Conservation (phyloP, 2,888 invertebrate species). For the Tubulanus polymorphus region DNA sequence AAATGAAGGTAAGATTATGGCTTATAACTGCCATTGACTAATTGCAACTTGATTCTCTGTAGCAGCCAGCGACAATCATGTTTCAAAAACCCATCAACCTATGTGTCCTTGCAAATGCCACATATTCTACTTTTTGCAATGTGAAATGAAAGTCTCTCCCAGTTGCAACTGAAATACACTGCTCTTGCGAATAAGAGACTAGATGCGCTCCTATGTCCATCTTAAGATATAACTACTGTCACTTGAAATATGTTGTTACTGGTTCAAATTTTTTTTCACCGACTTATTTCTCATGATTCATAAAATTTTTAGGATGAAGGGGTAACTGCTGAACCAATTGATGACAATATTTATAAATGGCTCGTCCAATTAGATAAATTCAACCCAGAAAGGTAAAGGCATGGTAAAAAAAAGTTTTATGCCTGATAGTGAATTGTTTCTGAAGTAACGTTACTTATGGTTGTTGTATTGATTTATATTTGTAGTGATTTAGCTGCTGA, state of each 20-base stretch:
- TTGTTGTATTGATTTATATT: constrained; percentile 5
- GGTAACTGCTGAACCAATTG: constrained; percentile 46
- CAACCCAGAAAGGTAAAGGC: constrained; percentile 26
- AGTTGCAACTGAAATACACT: too few species aligned
- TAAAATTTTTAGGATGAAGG: constrained; percentile 27
- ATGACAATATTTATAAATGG: constrained; percentile 51
- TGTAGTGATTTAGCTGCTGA: constrained; percentile 38
- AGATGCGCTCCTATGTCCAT: too few species aligned
- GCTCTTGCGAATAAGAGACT: too few species aligned
- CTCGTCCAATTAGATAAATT: constrained; percentile 43
- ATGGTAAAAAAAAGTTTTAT: not conserved
- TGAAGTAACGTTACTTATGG: not conserved
- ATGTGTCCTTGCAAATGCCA: not conserved
- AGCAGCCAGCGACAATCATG: too few species aligned
- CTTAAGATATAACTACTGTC: too few species aligned
- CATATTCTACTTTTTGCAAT: not conserved
- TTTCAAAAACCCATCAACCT: too few species aligned
- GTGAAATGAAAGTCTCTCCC: not conserved
- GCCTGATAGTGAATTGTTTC: not conserved
- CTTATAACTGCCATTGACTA: not conserved
- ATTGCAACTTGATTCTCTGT: too few species aligned
- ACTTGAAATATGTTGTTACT: too few species aligned
- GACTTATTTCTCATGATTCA: too few species aligned
- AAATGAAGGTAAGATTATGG: constrained; percentile 24
- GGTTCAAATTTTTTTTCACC: too few species aligned